These are phyloP conservation scores for Meloidogyne exigua DNA, from an alignment of 1,140 invertebrate species.

Conservation along the genomic window DNA sequence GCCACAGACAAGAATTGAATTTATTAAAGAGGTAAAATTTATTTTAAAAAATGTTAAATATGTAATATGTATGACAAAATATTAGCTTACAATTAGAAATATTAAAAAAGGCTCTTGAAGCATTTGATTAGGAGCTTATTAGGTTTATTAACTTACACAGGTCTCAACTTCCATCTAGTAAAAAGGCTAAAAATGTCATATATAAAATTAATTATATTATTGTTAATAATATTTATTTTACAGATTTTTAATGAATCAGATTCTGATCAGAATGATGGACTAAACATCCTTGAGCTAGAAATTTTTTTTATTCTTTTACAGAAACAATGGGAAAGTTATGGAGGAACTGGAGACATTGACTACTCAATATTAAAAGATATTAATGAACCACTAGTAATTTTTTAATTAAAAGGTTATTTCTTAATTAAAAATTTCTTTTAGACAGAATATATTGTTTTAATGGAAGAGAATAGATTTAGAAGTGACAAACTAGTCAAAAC, in stretches of 20 bases:
- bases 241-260: background rate
- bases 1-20: background rate
- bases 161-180: too few relatives aligned
- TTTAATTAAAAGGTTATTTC: background rate
- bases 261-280: background rate
- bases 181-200: too few relatives aligned
- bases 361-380: background rate
- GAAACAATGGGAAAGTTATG: background rate
- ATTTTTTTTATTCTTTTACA: background rate
- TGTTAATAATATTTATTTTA: background rate
- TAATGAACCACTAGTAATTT: background rate
- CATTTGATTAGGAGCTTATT: too few relatives aligned
- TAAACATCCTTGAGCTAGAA: background rate
- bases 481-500: background rate
- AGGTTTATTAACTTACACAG: too few relatives aligned
- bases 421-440: background rate
- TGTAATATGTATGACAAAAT: too few relatives aligned
- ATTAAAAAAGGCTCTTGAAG: too few relatives aligned
- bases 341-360: background rate
- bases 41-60: too few relatives aligned
- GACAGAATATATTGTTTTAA: background rate
- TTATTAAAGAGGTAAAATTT: background rate
- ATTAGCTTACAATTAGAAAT: too few relatives aligned
- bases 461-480: background rate
- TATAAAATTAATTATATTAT: background rate